phyloP scores from a whole-genome alignment of 2,797 vertebrate genomes.

The Percopsis omiscomaycus region DNA sequence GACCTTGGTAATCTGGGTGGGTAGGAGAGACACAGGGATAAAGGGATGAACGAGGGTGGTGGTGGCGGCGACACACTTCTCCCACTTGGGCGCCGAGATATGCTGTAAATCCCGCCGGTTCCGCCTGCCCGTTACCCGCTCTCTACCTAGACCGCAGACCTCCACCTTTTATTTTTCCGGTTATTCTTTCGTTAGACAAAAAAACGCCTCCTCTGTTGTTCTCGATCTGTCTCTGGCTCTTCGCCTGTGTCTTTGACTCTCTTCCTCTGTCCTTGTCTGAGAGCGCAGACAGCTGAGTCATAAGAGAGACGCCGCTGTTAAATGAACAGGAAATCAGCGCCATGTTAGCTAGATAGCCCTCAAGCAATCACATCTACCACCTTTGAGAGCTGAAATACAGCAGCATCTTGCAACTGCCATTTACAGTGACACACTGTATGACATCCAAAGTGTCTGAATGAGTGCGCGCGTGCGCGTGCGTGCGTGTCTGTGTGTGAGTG shows the following conservation, averaged over 20 bases:
- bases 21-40: slow-evolving; percentile 31
- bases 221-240: slow-evolving; percentile 53
- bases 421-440: slow-evolving; percentile 23
- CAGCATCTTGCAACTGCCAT: slow-evolving; percentile 27
- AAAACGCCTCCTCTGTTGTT: slow-evolving; percentile 8
- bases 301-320: slow-evolving; percentile 53
- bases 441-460: neutral
- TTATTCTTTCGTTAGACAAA: slow-evolving; percentile 12
- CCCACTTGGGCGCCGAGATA: slow-evolving; percentile 42
- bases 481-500: neutral
- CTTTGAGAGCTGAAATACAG: slow-evolving; percentile 36
- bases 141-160: slow-evolving; percentile 11
- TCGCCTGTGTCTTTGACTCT: slow-evolving; percentile 51
- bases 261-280: slow-evolving; percentile 20
- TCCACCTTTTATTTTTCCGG: slow-evolving; percentile 23
- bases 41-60: slow-evolving; percentile 33
- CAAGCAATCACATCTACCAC: slow-evolving; percentile 46
- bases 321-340: slow-evolving; percentile 53
- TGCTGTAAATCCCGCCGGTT: slow-evolving; percentile 43
- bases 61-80: slow-evolving; percentile 50
- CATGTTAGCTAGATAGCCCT: slow-evolving; percentile 55
- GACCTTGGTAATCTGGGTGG: slow-evolving; percentile 52
- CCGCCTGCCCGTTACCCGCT: slow-evolving; percentile 25
- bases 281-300: slow-evolving; percentile 63
- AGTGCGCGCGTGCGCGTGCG: neutral